Base-by-base conservation (phyloP, 2,113 vertebrate species). In the Lepisosteus oculatus region DNA sequence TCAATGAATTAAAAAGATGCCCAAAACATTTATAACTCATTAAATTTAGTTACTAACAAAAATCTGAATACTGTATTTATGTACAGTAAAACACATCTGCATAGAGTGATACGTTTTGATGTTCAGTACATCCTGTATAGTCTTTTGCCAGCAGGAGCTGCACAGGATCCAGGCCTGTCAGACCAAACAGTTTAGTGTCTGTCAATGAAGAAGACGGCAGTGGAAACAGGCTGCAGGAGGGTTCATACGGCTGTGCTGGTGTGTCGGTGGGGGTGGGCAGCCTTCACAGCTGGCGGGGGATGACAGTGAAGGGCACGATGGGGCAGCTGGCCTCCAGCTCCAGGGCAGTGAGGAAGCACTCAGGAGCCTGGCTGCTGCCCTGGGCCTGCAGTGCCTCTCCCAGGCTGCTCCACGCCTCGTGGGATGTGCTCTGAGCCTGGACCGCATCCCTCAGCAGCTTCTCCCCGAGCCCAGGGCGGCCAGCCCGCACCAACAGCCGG, bases 271-370 rank as follows among this genome's bases (percentile, higher is more conserved):
- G 29, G 29, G 29, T 51, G 5, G 47, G 9, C 47, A 6, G 55
- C 55, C 14, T 17, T 95, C 88, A 97, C 14, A 99, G 95, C 84
- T 96, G 94, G 67, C 97, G 86, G 69, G 96, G 93, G 78, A 99
- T 97, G 86, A 97, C 84, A 41, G 90, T 94, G 89, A 99, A 99
- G 0, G 97, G 95, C 29, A 95, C 80, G 74, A 98, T 85, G 0
- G 97, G 97, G 79, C 94, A 95, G 91, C 94, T 95, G 78, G 96
- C 92, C 88, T 99, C 97, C 15, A 99, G 90, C 79, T 99, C 96
- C 66, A 99, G 85, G n/a, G 97, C 96, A 0, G 94, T 96, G 61
- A 98, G 84, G 86, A 98, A 98, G 83, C 96, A 99, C 68, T 99
- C 96, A 0, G 91, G 90, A 0, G 97, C 97, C 87, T 96, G 94